A percentile compares a stretch with the other conserved stretches of the same genome.
These are phyloP conservation scores for Hipposideros armiger DNA, from an alignment of 2,113 vertebrate species.

Conservation along the genomic window DNA sequence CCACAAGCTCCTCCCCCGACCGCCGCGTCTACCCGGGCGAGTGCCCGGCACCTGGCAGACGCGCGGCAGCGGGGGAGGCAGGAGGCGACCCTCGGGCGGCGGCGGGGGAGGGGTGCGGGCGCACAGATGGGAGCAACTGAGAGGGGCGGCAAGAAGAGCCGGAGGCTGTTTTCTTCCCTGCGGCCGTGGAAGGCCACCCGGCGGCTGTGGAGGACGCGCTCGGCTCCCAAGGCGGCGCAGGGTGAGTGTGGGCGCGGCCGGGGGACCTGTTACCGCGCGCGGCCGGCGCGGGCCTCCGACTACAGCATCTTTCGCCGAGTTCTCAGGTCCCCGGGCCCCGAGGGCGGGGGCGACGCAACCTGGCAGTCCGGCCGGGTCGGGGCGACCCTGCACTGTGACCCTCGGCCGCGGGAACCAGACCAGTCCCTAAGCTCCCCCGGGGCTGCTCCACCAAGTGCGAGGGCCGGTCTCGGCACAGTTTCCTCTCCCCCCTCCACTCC, in stretches of 20 bases:
- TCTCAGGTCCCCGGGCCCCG: not conserved
- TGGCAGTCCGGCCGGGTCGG: not conserved
- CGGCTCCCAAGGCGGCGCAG: slow-evolving; percentile 38
- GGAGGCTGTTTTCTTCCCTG: slow-evolving; percentile 64
- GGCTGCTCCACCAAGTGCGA: not conserved
- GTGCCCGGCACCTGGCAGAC: not conserved
- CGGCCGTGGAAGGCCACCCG: slow-evolving; percentile 70
- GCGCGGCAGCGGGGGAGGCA: not conserved
- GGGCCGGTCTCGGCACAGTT: not conserved
- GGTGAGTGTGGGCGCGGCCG: slow-evolving; percentile 70
- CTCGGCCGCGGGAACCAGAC: not conserved
- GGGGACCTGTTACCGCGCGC: slow-evolving; percentile 36
- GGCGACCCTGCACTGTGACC: not conserved
- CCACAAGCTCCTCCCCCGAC: slow-evolving; percentile 68
- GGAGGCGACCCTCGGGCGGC: not conserved
- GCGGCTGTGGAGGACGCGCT: slow-evolving; percentile 66
- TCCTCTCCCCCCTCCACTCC: no score
- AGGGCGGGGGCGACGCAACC: not conserved
- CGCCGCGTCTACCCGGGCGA: not conserved
- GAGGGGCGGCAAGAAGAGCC: slow-evolving; percentile 63
- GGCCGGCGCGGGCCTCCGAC: not conserved
- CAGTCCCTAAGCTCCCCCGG: not conserved
- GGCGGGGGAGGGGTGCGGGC: slow-evolving; percentile 59
- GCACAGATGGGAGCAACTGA: slow-evolving; percentile 76
- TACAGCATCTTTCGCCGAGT: not conserved